A percentile compares a stretch with the other conserved stretches of the same genome.
Evolutionary conservation across 2,113 vertebrate species (phyloP).

Genomic region (Campylorhamphus procurvoides): DNA sequence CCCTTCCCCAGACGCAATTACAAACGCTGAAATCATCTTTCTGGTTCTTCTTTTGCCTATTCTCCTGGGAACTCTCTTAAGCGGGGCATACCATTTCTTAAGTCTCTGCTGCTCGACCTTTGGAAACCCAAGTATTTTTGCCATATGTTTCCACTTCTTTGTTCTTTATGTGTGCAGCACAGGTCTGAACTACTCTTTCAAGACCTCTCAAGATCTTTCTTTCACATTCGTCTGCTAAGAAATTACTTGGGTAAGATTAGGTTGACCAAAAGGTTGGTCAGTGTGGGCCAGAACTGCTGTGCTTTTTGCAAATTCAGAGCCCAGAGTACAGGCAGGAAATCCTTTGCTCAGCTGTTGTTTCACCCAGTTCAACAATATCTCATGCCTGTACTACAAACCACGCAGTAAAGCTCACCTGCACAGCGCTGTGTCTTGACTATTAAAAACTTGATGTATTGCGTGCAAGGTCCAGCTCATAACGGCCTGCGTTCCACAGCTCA

Average conservation of each 20-base stretch:
- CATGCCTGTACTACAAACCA: not conserved
- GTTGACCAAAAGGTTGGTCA: not conserved
- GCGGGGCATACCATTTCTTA: not conserved
- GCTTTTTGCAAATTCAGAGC: not conserved
- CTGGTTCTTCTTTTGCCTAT: not conserved
- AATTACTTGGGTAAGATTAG: not conserved
- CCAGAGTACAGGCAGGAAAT: not conserved
- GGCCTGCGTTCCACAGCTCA: conserved; percentile 16
- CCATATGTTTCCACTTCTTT: not conserved
- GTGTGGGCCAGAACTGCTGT: not conserved
- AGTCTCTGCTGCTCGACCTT: not conserved
- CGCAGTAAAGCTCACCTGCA: conserved; percentile 1
- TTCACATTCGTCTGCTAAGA: not conserved
- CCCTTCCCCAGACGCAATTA: not conserved
- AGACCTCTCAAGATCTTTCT: not conserved
- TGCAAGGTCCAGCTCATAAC: not conserved
- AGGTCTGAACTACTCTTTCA: not conserved
- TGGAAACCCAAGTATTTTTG: not conserved
- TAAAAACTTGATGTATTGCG: conserved; percentile 32
- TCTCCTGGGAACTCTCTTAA: not conserved
- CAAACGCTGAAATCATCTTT: not conserved
- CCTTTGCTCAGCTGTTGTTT: conserved; percentile 7
- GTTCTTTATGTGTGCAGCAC: not conserved
- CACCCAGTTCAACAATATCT: not conserved
- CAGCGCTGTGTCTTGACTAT: not conserved